Evolutionary conservation across 2,888 invertebrate genomes (phyloP).

Genomic region (Polia nebulosa): DNA sequence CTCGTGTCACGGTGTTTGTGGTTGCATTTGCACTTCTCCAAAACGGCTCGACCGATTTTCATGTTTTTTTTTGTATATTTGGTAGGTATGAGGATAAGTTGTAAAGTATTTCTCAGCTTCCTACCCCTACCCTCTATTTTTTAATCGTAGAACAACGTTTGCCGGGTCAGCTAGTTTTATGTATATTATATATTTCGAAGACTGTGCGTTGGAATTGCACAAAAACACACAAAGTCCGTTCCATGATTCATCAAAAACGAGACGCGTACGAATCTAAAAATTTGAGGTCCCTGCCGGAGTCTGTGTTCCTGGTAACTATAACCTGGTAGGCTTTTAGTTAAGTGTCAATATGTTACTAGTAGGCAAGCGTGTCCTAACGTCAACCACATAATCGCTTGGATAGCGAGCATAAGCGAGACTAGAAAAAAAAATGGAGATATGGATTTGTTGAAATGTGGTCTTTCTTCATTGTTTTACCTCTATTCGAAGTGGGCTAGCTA

Average conservation of each 20-base stretch:
- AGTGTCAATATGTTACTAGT: not conserved
- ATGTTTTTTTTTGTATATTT: too few species aligned
- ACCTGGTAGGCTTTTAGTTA: not conserved
- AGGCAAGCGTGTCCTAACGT: not conserved
- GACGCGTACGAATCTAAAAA: too few species aligned
- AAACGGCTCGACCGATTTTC: too few species aligned
- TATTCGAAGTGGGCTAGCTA: not conserved
- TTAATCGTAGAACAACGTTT: too few species aligned
- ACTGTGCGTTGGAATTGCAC: not conserved
- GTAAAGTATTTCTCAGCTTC: too few species aligned
- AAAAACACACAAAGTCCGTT: not conserved
- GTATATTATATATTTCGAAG: too few species aligned
- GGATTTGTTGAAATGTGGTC: too few species aligned
- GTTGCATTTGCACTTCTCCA: too few species aligned
- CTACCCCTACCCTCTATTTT: too few species aligned
- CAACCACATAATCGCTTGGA: not conserved
- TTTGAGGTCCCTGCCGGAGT: not conserved
- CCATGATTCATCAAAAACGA: not conserved
- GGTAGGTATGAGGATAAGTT: too few species aligned
- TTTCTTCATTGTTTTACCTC: not conserved
- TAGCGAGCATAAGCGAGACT: not conserved
- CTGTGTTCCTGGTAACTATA: conserved; percentile 1
- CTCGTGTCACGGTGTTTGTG: too few species aligned
- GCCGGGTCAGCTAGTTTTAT: too few species aligned
- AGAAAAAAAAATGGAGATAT: not conserved